phyloP scores from a whole-genome alignment of 2,888 invertebrate species.

The Ditula angustiorana region DNA sequence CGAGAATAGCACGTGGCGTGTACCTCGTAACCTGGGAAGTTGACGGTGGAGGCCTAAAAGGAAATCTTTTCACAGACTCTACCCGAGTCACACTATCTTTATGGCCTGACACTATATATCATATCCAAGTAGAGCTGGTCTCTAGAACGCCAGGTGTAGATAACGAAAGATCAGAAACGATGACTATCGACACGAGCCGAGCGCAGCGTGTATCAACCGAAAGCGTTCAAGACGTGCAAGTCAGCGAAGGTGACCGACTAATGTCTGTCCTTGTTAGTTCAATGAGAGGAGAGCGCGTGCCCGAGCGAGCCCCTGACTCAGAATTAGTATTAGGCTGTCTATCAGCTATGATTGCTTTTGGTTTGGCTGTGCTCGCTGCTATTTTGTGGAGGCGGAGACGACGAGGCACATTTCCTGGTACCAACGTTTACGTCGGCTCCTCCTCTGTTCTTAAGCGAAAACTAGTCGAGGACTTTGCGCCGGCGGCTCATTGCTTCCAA shows the following conservation, averaged over 20 bases:
- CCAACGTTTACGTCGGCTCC: conserved; percentile 86
- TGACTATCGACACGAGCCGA: conserved; percentile 87
- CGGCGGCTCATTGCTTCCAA: conserved; percentile 83
- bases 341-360: conserved; percentile 83
- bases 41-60: conserved; percentile 92
- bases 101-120: conserved; percentile 93
- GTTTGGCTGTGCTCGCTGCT: conserved; percentile 80
- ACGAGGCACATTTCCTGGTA: conserved; percentile 83
- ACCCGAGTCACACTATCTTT: conserved; percentile 91
- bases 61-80: conserved; percentile 92
- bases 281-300: conserved; percentile 85
- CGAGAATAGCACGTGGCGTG: conserved; percentile 87
- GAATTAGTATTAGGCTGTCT: conserved; percentile 86
- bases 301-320: conserved; percentile 81
- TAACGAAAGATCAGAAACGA: conserved; percentile 87
- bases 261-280: conserved; percentile 87
- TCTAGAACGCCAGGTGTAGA: conserved; percentile 86
- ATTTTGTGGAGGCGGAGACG: conserved; percentile 85
- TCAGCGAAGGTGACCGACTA: conserved; percentile 85
- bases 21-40: conserved; percentile 95
- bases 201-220: conserved; percentile 88
- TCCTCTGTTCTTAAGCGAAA: conserved; percentile 86
- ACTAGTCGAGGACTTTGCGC: conserved; percentile 86
- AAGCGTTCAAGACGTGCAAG: conserved; percentile 86
- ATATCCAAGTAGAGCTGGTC: conserved; percentile 90